Percentiles rank a stretch among this genome's conserved stretches.
phyloP scores from a whole-genome alignment of 2,888 invertebrate species.

The Julus scanicus region DNA sequence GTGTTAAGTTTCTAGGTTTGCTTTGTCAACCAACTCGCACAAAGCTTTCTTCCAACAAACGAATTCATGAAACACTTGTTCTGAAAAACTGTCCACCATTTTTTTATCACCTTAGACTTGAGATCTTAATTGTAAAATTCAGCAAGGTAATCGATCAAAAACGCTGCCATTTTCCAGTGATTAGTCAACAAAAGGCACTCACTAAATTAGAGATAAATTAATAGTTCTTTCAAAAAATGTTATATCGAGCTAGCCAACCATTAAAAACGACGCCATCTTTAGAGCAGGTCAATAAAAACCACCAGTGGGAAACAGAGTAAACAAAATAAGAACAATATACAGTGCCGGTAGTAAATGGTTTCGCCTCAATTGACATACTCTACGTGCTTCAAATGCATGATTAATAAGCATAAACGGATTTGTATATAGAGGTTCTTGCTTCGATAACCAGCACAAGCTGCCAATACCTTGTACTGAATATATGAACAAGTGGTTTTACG shows the following conservation, averaged over 20 bases:
- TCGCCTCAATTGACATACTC: constrained; percentile 7
- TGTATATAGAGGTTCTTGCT: neutral
- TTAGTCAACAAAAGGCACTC: neutral
- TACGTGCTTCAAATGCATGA: constrained; percentile 24
- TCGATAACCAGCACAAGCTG: neutral
- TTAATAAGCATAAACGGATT: constrained; percentile 3
- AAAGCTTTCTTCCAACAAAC: no score
- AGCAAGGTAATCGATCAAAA: no score
- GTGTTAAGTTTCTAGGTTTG: no score
- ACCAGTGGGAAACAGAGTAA: neutral
- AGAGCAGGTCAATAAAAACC: neutral
- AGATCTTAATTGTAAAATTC: no score
- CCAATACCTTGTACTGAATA: neutral
- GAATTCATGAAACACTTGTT: no score
- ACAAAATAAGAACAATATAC: constrained; percentile 25
- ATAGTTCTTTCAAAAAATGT: neutral
- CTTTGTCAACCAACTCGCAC: no score
- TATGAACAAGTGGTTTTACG: no score
- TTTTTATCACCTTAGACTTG: no score
- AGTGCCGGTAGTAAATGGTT: constrained; percentile 21
- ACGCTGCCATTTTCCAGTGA: neutral
- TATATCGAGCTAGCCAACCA: neutral
- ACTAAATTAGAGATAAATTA: neutral
- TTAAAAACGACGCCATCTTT: neutral
- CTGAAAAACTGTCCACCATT: no score